Percentiles rank a stretch among this genome's conserved stretches.
Evolutionary conservation across 92 coral and sea anemone species (phyloP).

Genomic region (Zoanthus sansibaricus): DNA sequence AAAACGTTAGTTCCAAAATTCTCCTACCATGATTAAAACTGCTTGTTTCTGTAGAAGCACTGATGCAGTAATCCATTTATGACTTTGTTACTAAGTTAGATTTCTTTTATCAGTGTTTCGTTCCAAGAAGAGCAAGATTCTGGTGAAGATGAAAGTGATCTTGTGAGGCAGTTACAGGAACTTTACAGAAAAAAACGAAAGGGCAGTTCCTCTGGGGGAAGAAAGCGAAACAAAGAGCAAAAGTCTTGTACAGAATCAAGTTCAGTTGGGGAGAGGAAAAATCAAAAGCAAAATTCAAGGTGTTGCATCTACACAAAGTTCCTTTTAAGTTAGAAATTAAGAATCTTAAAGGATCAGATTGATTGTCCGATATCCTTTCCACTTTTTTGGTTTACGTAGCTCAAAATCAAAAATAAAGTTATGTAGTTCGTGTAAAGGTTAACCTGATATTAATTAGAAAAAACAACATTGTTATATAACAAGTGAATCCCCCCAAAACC

Average conservation of each 20-base stretch:
- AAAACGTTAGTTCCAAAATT: too few relatives aligned
- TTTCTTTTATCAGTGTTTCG: constrained; percentile 8
- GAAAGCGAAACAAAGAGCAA: not conserved
- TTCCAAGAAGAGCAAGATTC: constrained; percentile 37
- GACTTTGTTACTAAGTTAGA: too few relatives aligned
- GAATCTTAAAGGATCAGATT: not conserved
- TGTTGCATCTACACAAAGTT: not conserved
- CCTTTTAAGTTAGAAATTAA: not conserved
- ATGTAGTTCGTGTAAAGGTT: too few relatives aligned
- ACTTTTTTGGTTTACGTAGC: too few relatives aligned
- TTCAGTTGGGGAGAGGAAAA: constrained; percentile 15
- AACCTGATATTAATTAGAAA: too few relatives aligned
- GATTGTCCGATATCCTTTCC: too few relatives aligned
- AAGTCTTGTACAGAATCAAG: not conserved
- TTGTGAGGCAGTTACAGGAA: constrained; percentile 65
- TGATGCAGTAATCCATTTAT: too few relatives aligned
- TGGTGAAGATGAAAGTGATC: constrained; percentile 57
- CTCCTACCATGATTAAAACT: too few relatives aligned
- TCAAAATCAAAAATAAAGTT: too few relatives aligned
- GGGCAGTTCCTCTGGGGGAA: not conserved
- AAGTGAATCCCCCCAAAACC: too few relatives aligned
- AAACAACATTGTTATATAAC: too few relatives aligned
- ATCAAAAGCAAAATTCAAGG: constrained; percentile 21
- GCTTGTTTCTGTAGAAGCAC: not conserved
- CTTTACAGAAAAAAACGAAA: constrained; percentile 62